phyloP scores from a whole-genome alignment of 2,113 vertebrate species.

The Parotia lawesii region DNA sequence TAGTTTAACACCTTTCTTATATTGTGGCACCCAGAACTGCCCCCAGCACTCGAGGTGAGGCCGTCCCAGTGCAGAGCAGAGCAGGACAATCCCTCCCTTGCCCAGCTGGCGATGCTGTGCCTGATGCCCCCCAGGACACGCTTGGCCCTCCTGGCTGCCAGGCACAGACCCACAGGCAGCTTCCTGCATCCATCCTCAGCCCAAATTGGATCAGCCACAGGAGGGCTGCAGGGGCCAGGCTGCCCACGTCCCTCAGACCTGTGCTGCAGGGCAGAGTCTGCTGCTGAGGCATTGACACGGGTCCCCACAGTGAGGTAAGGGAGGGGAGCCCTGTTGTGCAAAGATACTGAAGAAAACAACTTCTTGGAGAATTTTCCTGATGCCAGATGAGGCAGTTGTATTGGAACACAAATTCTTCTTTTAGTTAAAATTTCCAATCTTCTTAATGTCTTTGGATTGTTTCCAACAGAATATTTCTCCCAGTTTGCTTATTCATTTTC shows the following conservation, averaged over 20 bases:
- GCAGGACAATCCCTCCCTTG: neutral
- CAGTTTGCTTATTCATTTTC: neutral
- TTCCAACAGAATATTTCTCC: neutral
- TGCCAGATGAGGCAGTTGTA: neutral
- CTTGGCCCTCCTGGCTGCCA: neutral
- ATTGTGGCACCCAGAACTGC: neutral
- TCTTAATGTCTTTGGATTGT: neutral
- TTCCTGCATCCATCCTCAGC: neutral
- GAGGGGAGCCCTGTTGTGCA: neutral
- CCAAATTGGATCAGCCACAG: rapidly evolving
- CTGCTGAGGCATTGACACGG: rapidly evolving
- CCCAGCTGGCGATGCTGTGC: rapidly evolving
- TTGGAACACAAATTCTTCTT: neutral
- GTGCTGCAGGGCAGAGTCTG: rapidly evolving
- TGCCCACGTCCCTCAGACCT: rapidly evolving
- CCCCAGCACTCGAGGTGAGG: neutral
- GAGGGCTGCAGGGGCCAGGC: rapidly evolving
- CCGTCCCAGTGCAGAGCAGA: rapidly evolving
- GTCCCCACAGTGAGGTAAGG: rapidly evolving
- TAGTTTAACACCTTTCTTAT: rapidly evolving
- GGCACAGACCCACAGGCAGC: neutral
- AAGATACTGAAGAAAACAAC: neutral
- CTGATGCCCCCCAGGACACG: rapidly evolving
- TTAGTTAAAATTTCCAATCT: neutral
- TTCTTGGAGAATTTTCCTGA: neutral